Evolutionary conservation across 2,797 vertebrate species (phyloP).

Genomic region (Esox lucius): DNA sequence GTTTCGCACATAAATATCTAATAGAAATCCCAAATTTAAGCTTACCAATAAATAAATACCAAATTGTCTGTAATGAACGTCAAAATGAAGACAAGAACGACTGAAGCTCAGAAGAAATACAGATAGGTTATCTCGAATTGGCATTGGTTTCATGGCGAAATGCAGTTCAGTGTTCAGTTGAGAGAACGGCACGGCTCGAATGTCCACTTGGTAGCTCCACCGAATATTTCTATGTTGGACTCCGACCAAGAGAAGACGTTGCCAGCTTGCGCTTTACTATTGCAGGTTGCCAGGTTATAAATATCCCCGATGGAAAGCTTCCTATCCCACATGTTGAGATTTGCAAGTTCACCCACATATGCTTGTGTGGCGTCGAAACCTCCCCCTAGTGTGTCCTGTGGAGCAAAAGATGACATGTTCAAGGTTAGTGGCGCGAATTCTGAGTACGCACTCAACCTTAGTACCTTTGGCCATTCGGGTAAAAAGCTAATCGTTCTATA

Average conservation of each 20-base stretch:
- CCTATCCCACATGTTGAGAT: slow-evolving; percentile 92
- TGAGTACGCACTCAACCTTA: background rate
- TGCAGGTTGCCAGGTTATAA: slow-evolving; percentile 93
- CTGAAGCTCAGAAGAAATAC: slow-evolving; percentile 73
- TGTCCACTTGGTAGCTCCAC: slow-evolving; percentile 93
- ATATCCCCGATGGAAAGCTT: slow-evolving; percentile 88
- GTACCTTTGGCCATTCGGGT: background rate
- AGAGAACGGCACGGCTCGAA: slow-evolving; percentile 92
- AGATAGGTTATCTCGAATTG: slow-evolving; percentile 47
- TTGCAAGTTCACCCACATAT: slow-evolving; percentile 89
- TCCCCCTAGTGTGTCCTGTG: slow-evolving; percentile 90
- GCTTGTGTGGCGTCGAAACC: slow-evolving; percentile 95
- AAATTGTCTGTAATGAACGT: slow-evolving; percentile 64
- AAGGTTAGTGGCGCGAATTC: background rate
- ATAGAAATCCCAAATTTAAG: slow-evolving; percentile 75
- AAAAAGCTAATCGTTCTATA: background rate
- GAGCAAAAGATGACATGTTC: slow-evolving; percentile 20
- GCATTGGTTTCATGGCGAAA: slow-evolving; percentile 19
- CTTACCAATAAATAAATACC: slow-evolving; percentile 65
- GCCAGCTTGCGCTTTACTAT: slow-evolving; percentile 82
- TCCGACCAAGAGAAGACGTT: slow-evolving; percentile 94
- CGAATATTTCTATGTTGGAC: slow-evolving; percentile 89
- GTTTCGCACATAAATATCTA: slow-evolving; percentile 74
- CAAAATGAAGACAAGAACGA: slow-evolving; percentile 71
- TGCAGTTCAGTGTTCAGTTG: slow-evolving; percentile 80